Evolutionary conservation across 2,797 vertebrate genomes (phyloP), one percentile per base, ranked within the genome.

Genomic region (Platalea minor): DNA sequence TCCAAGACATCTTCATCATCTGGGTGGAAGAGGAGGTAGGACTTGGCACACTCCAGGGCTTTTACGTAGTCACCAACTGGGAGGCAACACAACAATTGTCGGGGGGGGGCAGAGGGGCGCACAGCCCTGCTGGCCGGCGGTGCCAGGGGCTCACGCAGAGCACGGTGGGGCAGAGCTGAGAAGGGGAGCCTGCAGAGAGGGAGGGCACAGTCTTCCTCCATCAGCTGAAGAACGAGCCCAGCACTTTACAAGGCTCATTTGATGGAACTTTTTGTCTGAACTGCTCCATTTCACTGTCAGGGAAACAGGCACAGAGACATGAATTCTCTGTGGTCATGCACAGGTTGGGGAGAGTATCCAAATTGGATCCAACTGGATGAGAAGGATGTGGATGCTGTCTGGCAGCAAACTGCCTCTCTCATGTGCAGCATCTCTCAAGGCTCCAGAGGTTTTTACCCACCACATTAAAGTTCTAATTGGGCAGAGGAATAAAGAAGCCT

Each of bases 1-100:
- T 99, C 99, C 11, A 97, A 97, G 96, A 99, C 98, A 78, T 99
- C 99, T 93, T 99, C 98, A 3, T 99, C 99, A 0, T 98, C 98
- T 0, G 99, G 97, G 41, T 99, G 99, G 97, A 99, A 99, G 7
- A 99, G 97, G 72, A 99, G 98, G 96, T 99, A 99, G 68, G 99
- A 98, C 93, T 98, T 98, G 67, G 99, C 98, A 50, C 99, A 99
- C 94, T 98, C 98, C 91, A 99, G 91, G 5, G 99, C 99, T 96
- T 99, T 98, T 69, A 98, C 56, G 0, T 98, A 96, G 81, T 98
- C 96, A 37, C 98, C 97, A 9, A 98, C 99, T 99, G 96, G 29
- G 70, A 94, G 77, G 81, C 59, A 92, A 81, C 37, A 87, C 89
- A 83, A 51, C 28, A 89, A 51, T 28, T 25, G 67, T 94, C 25